phyloP scores from a whole-genome alignment of 1,140 invertebrate species.

The Trypoxylus dichotomus region DNA sequence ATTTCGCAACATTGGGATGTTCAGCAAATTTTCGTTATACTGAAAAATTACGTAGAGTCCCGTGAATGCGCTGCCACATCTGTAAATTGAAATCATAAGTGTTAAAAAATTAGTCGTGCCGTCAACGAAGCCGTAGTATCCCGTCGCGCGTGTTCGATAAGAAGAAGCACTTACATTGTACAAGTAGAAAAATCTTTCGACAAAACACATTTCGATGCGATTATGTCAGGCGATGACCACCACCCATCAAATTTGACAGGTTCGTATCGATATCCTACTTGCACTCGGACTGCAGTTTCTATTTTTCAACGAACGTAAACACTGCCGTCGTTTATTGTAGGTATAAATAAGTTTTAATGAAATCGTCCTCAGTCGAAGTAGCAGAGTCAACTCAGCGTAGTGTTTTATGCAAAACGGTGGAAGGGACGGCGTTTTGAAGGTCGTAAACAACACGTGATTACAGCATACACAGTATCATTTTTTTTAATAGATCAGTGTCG shows the following conservation, averaged over 20 bases:
- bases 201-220: neutral
- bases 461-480: neutral
- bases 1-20: constrained; percentile 11
- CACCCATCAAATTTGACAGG: too few species aligned
- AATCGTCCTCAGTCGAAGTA: neutral
- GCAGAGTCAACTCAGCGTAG: neutral
- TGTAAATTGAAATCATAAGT: neutral
- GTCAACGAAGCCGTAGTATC: too few species aligned
- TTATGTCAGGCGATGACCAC: too few species aligned
- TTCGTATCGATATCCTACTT: too few species aligned
- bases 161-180: too few species aligned
- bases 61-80: neutral
- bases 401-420: constrained; percentile 15
- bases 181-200: neutral
- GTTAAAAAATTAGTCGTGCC: neutral
- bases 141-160: neutral
- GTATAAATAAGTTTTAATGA: constrained; percentile 6
- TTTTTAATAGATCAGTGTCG: neutral
- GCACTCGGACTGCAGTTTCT: too few species aligned
- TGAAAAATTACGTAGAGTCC: neutral
- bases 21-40: neutral
- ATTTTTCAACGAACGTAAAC: too few species aligned
- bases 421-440: constrained; percentile 6
- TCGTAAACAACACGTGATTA: constrained; percentile 16
- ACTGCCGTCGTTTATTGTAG: neutral